Evolutionary conservation across 2,797 vertebrate genomes (phyloP), one percentile per base, ranked within the genome.

Genomic region (Myioborus melanocephalus): DNA sequence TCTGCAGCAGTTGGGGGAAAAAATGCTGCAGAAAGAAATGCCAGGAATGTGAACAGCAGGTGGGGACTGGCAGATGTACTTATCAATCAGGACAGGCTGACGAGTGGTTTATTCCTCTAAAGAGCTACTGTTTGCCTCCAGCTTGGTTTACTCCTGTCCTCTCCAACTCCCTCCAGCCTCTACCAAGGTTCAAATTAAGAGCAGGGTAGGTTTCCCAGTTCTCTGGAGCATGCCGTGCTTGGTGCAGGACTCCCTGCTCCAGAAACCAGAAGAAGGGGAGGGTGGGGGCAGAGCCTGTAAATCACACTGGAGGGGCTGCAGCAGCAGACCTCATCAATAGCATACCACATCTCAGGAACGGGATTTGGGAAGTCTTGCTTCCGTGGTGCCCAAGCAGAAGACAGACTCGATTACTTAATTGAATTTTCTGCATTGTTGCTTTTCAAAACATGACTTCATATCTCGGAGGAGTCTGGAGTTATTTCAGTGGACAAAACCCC

Each of bases 71-170:
- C 95, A 96, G 83, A 90, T 88, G 95, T 83, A 90, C 93, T 95
- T 95, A 95, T 96, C 97, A 94, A 94, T 97, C 95, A 91, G 1
- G 56, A 69, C 91, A 89, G 90, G 77, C 95, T 96, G 95, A 94
- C 17, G 35, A 86, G 77, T 80, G 93, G 69, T 88, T 95, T 92
- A 96, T 95, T 95, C 95, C 89, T 93, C 91, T 92, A 28, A 90
- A 93, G 87, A 94, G 87, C 96, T 95, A 71, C 96, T 96, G 94
- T 97, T 96, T 87, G 95, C 92, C 94, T 97, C 79, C 4, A 26
- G 88, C 78, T 94, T 75, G 28, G 30, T 68, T 89, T 76, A 56
- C 72, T 12, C 7, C 4, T 60, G 55, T 77, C 71, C 65, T 83
- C 20, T 93, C 66, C 66, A 63, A 6, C 27, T 44, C 81, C 27